Evolutionary conservation across 2,113 vertebrate genomes (phyloP), one percentile per base, ranked within the genome.

Genomic region (Colistium nudipinnis): DNA sequence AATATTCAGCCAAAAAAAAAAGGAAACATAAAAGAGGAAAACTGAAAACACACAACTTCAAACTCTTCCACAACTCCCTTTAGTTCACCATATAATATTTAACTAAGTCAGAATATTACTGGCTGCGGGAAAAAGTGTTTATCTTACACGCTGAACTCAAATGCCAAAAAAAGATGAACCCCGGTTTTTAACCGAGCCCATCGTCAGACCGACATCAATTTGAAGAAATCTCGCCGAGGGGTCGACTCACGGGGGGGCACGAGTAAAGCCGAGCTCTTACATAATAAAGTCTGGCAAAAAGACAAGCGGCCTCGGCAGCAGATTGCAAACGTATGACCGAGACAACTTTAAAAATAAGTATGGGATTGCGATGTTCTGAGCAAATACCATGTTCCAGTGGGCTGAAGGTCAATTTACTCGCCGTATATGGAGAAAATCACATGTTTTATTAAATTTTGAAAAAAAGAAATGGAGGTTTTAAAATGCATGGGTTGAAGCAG

Each of bases 1-100:
- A 41, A 19, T 44, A 59, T 53, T 74, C 54, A 78, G 22, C 72
- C 52, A 68, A 64, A 80, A 71, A 53, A 61, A 86, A 84, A 80
- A 70, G 35, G 19, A 70, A 48, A 28, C 12, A 57, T n/a, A 47
- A 33, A 78, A 11, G 27, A 11, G 11, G 12, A 70, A 70, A 66
- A 68, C 24, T 59, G 22, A 35, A 78, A 60, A 72, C 19, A 64
- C 61, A 73, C 48, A 73, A 68, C 65, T 62, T 74, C 54, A 51
- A 72, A 63, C 53, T 19, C 4, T 38, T 41, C 57, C 49, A 27
- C 35, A 35, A 10, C 25, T 28, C 6, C 31, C 4, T 30, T 43
- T 31, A n/a, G 17, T 64, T 49, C 4, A 33, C 52, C 43, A 65
- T 20, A 43, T 14, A 74, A 84, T 85, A 81, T 83, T 82, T 72